Evolutionary conservation across 2,113 vertebrate species (phyloP).

Genomic region (Octodon degus): DNA sequence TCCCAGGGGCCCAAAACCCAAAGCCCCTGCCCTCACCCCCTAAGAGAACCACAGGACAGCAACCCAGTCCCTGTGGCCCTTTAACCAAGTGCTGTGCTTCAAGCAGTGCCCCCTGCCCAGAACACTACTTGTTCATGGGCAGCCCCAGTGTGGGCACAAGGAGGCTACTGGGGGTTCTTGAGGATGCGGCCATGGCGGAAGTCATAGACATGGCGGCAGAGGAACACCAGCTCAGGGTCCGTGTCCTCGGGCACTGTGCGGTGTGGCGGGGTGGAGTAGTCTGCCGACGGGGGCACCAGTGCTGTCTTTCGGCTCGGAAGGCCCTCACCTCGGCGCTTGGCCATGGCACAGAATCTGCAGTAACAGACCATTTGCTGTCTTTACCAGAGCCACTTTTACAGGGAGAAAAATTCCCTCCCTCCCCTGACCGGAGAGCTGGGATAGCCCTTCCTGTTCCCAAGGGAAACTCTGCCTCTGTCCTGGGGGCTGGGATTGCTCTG

Average conservation of each 20-base stretch:
- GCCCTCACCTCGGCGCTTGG: slow-evolving; percentile 95
- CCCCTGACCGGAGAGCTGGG: background rate
- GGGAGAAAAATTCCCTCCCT: background rate
- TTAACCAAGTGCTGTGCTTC: slow-evolving; percentile 91
- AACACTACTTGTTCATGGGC: slow-evolving; percentile 47
- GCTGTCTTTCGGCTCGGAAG: slow-evolving; percentile 91
- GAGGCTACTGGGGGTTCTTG: slow-evolving; percentile 97
- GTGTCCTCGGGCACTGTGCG: slow-evolving; percentile 96
- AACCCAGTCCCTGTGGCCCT: slow-evolving; percentile 75
- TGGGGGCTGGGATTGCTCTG: background rate
- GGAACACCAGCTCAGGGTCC: slow-evolving; percentile 97
- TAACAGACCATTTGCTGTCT: background rate
- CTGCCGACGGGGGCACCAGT: slow-evolving; percentile 93
- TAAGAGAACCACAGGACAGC: slow-evolving; percentile 67
- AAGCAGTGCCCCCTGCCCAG: slow-evolving; percentile 71
- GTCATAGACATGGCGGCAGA: slow-evolving; percentile 99
- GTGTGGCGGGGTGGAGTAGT: slow-evolving; percentile 94
- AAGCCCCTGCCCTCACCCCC: slow-evolving; percentile 61
- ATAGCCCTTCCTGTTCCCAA: background rate
- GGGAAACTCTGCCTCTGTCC: background rate
- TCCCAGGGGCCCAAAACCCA: slow-evolving; percentile 65
- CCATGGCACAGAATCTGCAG: slow-evolving; percentile 99
- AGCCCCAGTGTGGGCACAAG: slow-evolving; percentile 35
- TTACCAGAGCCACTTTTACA: background rate
- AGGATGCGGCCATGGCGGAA: slow-evolving; percentile 98